A percentile compares a stretch with the other conserved stretches of the same genome.
These are phyloP conservation scores for Dermochelys coriacea DNA, from an alignment of 2,797 vertebrate genomes.

Conservation along the genomic window DNA sequence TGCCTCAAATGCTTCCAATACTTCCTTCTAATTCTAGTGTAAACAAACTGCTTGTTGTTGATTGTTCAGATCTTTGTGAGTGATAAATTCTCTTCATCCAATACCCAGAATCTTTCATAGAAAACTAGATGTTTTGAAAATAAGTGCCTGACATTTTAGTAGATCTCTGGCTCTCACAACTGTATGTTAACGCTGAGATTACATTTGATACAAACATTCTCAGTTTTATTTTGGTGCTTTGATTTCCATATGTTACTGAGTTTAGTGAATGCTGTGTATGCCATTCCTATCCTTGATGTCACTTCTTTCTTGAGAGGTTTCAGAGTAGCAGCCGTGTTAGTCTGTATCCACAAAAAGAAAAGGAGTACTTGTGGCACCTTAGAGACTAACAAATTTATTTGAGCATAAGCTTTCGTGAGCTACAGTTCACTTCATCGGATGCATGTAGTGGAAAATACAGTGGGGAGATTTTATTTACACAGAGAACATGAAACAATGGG, in stretches of 20 bases:
- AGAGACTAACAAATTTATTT: no score
- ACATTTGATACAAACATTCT: not conserved
- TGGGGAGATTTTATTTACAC: no score
- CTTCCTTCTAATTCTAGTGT: not conserved
- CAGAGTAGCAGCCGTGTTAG: no score
- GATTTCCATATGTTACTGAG: not conserved
- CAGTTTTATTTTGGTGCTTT: not conserved
- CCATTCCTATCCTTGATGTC: not conserved
- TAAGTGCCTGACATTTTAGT: not conserved
- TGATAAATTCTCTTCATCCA: not conserved
- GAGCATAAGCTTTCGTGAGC: no score
- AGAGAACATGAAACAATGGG: no score
- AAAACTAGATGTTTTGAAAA: not conserved
- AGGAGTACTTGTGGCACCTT: no score
- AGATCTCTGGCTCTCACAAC: not conserved
- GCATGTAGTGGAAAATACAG: no score
- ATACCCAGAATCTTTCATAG: not conserved
- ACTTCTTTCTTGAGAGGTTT: not conserved
- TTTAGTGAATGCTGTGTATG: not conserved
- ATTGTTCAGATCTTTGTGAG: not conserved
- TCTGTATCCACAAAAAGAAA: no score
- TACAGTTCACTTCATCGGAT: no score
- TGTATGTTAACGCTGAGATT: not conserved
- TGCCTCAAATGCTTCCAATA: not conserved
- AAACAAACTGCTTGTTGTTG: not conserved